Base-by-base conservation (phyloP, 2,888 invertebrate species). In the Xylocampa areola region DNA sequence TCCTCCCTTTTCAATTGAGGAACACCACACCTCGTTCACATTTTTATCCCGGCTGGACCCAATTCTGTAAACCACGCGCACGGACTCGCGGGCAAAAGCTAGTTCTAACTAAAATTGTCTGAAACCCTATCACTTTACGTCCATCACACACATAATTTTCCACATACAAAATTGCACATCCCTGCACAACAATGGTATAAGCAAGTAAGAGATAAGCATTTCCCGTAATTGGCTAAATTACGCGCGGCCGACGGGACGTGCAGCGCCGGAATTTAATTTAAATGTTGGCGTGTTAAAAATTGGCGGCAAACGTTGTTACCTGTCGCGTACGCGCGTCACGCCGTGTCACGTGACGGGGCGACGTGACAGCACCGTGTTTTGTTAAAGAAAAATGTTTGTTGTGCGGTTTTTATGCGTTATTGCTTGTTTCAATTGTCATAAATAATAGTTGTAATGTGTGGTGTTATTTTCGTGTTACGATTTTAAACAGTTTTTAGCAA, bases 211-310 rank as follows among this genome's bases (percentile, higher is more conserved):
- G 84, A 87, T 87, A 89, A 88, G 85, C 85, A 73, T 84, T 87
- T 85, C 82, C 63, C 82, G 78, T 84, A 90, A 90, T 89, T 89
- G 88, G 80, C 84, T 85, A 86, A 90, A 90, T 90, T 88, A 90
- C 86, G 85, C 80, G 64, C 75, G 59, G 70, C 73, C 77, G 71
- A 74, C 71, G 67, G 61, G 55, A 65, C 73, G 68, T 69, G 68
- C 74, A 69, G 72, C 43, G 68, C 52, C 25, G 82, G 90, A 91
- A 90, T 91, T 90, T 91, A 89, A 92, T 91, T 91, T 90, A 90
- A 90, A 91, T 88, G 90, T 89, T 84, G 85, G 68, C 87, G 77
- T 77, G 89, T 88, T 88, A 90, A 92, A 92, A 91, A 90, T 86
- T 87, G 88, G 76, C 77, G 81, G 73, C 76, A 73, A 82, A 83